Percentiles rank a stretch among this genome's conserved stretches.
phyloP scores from a whole-genome alignment of 1,140 invertebrate species.

The Drosophila sturtevanti region DNA sequence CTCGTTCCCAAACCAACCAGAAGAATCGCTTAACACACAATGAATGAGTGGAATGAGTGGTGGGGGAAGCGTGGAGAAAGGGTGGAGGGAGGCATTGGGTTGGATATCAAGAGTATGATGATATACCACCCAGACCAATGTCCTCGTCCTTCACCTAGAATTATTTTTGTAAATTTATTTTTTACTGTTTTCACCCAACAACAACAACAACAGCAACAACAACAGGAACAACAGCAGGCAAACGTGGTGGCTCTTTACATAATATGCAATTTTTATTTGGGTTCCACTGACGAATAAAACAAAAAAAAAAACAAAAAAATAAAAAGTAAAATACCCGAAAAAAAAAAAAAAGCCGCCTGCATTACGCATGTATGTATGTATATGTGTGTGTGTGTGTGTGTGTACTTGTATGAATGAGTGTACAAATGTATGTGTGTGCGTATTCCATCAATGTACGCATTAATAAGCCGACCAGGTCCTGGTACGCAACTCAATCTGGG shows the following conservation, averaged over 20 bases:
- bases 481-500: slow-evolving; percentile 54
- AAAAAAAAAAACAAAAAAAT: slow-evolving; percentile 41
- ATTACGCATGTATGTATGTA: slow-evolving; percentile 61
- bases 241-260: slow-evolving; percentile 62
- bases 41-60: slow-evolving; percentile 29
- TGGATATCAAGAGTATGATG: too few relatives aligned
- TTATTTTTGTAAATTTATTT: slow-evolving; percentile 74
- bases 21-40: slow-evolving; percentile 58
- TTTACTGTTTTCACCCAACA: slow-evolving; percentile 23
- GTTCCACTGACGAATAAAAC: slow-evolving; percentile 40
- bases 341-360: slow-evolving; percentile 48
- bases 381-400: slow-evolving; percentile 8
- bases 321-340: slow-evolving; percentile 33
- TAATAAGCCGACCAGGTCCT: slow-evolving; percentile 65
- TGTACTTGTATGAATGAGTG: slow-evolving; percentile 19
- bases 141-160: slow-evolving; percentile 82
- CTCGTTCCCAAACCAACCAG: slow-evolving; percentile 14
- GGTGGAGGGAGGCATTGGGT: slow-evolving; percentile 4
- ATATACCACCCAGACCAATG: slow-evolving; percentile 41
- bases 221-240: slow-evolving; percentile 50
- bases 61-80: slow-evolving; percentile 49
- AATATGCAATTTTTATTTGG: slow-evolving; percentile 81
- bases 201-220: slow-evolving; percentile 34
- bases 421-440: slow-evolving; percentile 40
- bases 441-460: slow-evolving; percentile 79